A percentile compares a stretch with the other conserved stretches of the same genome.
These are phyloP conservation scores for Habropoda laboriosa DNA, from an alignment of 1,140 invertebrate species.

Conservation along the genomic window DNA sequence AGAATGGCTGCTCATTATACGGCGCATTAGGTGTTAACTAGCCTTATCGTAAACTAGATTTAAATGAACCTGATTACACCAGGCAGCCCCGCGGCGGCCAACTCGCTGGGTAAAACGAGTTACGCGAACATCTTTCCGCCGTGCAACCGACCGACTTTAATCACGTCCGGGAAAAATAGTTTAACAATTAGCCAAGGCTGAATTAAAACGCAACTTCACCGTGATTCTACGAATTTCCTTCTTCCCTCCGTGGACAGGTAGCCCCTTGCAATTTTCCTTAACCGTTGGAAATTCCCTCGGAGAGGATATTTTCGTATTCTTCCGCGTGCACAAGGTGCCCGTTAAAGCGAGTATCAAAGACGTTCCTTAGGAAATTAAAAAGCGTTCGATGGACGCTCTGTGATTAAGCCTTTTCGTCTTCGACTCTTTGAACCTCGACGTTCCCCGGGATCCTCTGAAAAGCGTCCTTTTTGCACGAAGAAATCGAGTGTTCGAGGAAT, in stretches of 20 bases:
- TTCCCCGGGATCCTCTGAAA: no score
- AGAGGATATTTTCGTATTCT: not conserved
- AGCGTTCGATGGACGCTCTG: not conserved
- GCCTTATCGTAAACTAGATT: slow-evolving; percentile 55
- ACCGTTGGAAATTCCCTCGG: no score
- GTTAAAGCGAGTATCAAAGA: not conserved
- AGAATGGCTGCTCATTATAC: slow-evolving; percentile 34
- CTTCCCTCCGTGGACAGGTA: not conserved
- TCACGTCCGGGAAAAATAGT: slow-evolving; percentile 37
- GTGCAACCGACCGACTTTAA: slow-evolving; percentile 25
- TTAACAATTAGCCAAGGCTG: slow-evolving; percentile 32
- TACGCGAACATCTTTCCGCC: slow-evolving; percentile 50
- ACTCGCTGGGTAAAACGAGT: slow-evolving; percentile 36
- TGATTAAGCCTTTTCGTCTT: not conserved
- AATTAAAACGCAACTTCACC: slow-evolving; percentile 6
- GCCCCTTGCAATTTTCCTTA: not conserved
- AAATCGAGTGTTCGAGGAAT: not conserved
- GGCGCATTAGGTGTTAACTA: slow-evolving; percentile 42
- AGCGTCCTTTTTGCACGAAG: no score
- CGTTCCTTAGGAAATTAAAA: not conserved
- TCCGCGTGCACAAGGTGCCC: no score
- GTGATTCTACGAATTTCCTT: not conserved
- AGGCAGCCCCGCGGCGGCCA: slow-evolving; percentile 4
- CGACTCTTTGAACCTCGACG: not conserved
- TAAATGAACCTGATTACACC: slow-evolving; percentile 63